These are phyloP conservation scores for Bos javanicus DNA, from an alignment of 2,113 vertebrate species.

Conservation along the genomic window DNA sequence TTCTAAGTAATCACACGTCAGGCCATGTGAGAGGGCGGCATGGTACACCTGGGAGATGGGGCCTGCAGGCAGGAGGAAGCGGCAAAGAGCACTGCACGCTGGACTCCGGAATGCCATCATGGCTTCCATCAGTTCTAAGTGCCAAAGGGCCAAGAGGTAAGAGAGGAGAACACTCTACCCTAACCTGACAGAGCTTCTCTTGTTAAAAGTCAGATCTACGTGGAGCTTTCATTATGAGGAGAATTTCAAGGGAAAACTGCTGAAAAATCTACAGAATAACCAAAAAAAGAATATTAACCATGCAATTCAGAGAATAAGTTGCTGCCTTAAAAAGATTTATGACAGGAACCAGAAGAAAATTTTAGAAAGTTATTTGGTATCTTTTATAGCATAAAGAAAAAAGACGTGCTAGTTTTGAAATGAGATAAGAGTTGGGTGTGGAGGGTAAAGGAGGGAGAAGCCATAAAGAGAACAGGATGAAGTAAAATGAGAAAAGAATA, in stretches of 20 bases:
- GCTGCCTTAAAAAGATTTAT: background rate
- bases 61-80: background rate
- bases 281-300: background rate
- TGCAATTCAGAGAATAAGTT: background rate
- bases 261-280: background rate
- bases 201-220: background rate
- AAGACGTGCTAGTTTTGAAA: background rate
- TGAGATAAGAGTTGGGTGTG: background rate
- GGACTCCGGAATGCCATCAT: background rate
- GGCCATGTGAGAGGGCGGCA: accelerated
- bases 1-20: background rate
- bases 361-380: background rate
- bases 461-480: background rate
- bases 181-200: background rate
- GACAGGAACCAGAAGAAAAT: background rate
- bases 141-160: background rate
- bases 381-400: background rate
- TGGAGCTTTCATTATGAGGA: background rate
- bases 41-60: background rate
- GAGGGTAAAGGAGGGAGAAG: background rate
- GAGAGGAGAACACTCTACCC: background rate
- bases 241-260: background rate
- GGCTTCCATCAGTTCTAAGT: background rate
- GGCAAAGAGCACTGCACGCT: background rate
- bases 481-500: background rate